Evolutionary conservation across 2,797 vertebrate genomes (phyloP).

Genomic region (Tapirus indicus): DNA sequence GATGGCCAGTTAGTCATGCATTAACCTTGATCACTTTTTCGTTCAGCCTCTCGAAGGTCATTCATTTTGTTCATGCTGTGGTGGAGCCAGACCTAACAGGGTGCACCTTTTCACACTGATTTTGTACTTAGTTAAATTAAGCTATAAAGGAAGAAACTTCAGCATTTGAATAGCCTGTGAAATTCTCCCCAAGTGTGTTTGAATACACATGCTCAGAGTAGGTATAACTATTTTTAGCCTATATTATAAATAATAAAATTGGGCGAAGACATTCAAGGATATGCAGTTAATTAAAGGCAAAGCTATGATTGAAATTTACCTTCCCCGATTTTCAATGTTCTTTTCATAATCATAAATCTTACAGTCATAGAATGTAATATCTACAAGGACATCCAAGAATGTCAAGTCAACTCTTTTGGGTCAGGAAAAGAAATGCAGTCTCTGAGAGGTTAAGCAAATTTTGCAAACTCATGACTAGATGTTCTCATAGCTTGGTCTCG

Average conservation of each 20-base stretch:
- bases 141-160: background rate
- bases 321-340: background rate
- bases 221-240: background rate
- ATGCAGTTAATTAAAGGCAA: background rate
- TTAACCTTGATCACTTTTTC: constrained; percentile 11
- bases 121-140: constrained; percentile 18
- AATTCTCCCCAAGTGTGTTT: background rate
- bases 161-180: background rate
- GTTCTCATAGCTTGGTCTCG: background rate
- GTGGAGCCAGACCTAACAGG: background rate
- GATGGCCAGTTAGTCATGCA: background rate
- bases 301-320: background rate
- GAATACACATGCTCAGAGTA: background rate
- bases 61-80: background rate
- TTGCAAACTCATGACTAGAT: background rate
- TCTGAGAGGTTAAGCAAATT: background rate
- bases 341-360: background rate
- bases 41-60: background rate
- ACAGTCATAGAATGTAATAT: background rate
- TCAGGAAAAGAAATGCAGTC: background rate
- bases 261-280: background rate
- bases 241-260: background rate
- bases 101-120: background rate
- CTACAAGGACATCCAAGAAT: background rate
- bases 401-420: background rate